phyloP scores from a whole-genome alignment of 2,888 invertebrate species.

The Stegophylla sp. region DNA sequence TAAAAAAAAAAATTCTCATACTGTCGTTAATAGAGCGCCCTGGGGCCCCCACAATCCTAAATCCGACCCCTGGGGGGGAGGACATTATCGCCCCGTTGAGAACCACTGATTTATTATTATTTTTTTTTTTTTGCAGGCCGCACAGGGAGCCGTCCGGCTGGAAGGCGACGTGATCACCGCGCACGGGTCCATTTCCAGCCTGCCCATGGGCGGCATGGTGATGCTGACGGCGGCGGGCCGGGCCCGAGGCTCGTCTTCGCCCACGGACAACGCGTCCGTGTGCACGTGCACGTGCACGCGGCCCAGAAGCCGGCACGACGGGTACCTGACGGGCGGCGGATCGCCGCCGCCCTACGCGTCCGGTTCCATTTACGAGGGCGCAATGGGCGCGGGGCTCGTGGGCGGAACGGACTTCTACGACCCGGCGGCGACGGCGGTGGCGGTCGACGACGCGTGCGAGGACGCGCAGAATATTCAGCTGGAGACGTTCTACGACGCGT shows the following conservation, averaged over 20 bases:
- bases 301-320: constrained; percentile 37
- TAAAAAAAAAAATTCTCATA: too few species aligned
- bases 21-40: too few species aligned
- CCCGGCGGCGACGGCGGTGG: neutral
- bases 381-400: neutral
- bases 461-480: constrained; percentile 27
- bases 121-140: constrained; percentile 72
- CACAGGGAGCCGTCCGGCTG: constrained; percentile 90
- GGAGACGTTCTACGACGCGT: constrained; percentile 38
- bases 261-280: constrained; percentile 50
- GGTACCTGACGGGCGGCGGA: constrained; percentile 10
- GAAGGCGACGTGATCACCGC: constrained; percentile 97
- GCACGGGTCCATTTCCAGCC: constrained; percentile 86
- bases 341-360: constrained; percentile 39
- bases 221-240: neutral
- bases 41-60: too few species aligned
- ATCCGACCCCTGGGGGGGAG: too few species aligned
- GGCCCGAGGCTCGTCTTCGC: constrained; percentile 25
- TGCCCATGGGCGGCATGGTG: constrained; percentile 66
- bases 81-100: too few species aligned
- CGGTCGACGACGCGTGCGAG: neutral
- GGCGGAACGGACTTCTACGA: neutral
- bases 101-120: too few species aligned
- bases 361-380: constrained; percentile 23
- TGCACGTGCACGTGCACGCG: constrained; percentile 52